A percentile compares a stretch with the other conserved stretches of the same genome.
Conservation (phyloP, 2,888 invertebrate species). For the Synergus japonicus region DNA sequence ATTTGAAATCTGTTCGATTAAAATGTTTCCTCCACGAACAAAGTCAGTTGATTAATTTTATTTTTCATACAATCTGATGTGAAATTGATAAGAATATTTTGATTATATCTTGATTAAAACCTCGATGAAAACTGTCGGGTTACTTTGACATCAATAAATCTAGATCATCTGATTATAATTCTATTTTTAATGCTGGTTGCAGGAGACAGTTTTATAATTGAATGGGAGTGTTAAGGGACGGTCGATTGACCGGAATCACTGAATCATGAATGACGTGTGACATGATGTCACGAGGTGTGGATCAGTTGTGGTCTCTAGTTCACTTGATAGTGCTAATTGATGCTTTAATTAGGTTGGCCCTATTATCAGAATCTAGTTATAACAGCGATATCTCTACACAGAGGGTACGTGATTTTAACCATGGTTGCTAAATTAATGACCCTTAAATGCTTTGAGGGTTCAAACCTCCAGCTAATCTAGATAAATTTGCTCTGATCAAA, state of each 20-base stretch:
- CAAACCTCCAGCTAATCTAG: background rate
- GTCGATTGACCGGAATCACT: conserved; percentile 32
- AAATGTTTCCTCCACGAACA: conserved; percentile 22
- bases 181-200: background rate
- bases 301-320: conserved; percentile 20
- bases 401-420: conserved; percentile 22
- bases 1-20: conserved; percentile 32
- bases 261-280: conserved; percentile 20
- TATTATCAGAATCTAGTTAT: conserved; percentile 13
- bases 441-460: conserved; percentile 11
- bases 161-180: background rate
- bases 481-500: background rate
- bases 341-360: conserved; percentile 23
- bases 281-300: background rate
- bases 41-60: background rate
- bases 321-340: conserved; percentile 35
- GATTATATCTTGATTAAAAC: background rate
- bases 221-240: conserved; percentile 35
- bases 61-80: background rate
- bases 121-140: no score
- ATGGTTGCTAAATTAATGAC: conserved; percentile 21
- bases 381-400: background rate
- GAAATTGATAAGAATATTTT: background rate
- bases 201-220: conserved; percentile 28
- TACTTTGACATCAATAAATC: background rate